Evolutionary conservation across 2,797 vertebrate species (phyloP).

Genomic region (Pogonophryne albipinna): DNA sequence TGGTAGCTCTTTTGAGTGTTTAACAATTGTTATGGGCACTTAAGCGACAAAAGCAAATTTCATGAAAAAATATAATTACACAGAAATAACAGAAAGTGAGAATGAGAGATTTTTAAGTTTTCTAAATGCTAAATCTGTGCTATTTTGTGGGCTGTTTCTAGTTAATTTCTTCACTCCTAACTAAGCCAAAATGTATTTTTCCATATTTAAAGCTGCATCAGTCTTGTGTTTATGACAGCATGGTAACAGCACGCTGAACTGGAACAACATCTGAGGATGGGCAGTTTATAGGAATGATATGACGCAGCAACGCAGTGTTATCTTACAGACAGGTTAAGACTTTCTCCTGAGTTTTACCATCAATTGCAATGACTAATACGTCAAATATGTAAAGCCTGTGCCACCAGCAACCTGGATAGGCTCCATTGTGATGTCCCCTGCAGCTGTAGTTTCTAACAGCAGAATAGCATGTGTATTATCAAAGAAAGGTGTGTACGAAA

Average conservation of each 20-base stretch:
- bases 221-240: constrained; percentile 26
- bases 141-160: constrained; percentile 12
- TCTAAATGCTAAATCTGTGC: constrained; percentile 5
- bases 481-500: constrained; percentile 24
- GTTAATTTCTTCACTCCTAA: constrained; percentile 7
- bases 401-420: constrained; percentile 28
- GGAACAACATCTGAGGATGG: constrained; percentile 37
- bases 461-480: constrained; percentile 13
- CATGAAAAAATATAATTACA: not conserved
- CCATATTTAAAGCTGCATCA: constrained; percentile 20
- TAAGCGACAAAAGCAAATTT: constrained; percentile 8
- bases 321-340: constrained; percentile 42
- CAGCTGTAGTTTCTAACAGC: constrained; percentile 37
- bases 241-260: constrained; percentile 21
- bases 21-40: not conserved
- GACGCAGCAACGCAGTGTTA: constrained; percentile 37
- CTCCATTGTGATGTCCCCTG: constrained; percentile 33
- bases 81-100: not conserved
- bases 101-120: not conserved
- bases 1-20: not conserved
- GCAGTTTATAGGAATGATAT: constrained; percentile 43
- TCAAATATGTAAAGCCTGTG: constrained; percentile 25
- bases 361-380: constrained; percentile 51
- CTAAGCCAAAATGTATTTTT: constrained; percentile 21
- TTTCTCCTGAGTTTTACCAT: constrained; percentile 37